Percentiles rank a stretch among this genome's conserved stretches.
These are phyloP conservation scores for Eupithecia vulgata DNA, from an alignment of 2,888 invertebrate genomes.

Conservation along the genomic window DNA sequence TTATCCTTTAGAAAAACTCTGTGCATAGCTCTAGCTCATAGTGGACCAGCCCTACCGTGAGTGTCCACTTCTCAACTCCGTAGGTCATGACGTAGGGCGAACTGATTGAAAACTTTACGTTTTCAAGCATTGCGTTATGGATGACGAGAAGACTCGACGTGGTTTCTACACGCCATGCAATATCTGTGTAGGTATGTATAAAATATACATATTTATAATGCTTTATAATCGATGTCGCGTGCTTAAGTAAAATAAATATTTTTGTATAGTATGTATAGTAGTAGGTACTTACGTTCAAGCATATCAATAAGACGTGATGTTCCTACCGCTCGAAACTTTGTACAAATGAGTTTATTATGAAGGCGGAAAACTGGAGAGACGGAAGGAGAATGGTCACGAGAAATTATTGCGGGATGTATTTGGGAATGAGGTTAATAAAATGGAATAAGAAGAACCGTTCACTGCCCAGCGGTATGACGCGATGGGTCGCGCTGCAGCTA, in stretches of 20 bases:
- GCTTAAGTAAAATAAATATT: background rate
- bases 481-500: too few species aligned
- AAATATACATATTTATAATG: background rate
- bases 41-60: too few species aligned
- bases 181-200: background rate
- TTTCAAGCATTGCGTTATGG: too few species aligned
- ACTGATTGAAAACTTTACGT: too few species aligned
- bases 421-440: background rate
- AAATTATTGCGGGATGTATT: background rate
- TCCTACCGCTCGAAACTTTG: constrained; percentile 16
- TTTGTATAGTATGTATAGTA: too few species aligned
- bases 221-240: too few species aligned
- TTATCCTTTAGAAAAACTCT: too few species aligned
- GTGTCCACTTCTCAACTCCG: too few species aligned
- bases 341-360: constrained; percentile 27
- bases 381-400: constrained; percentile 4
- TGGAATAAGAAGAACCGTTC: background rate
- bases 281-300: background rate
- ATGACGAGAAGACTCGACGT: too few species aligned
- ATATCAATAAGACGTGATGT: background rate
- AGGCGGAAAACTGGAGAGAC: constrained; percentile 13
- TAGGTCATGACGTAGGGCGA: too few species aligned
- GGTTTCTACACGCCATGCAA: background rate
- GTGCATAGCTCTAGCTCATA: too few species aligned
- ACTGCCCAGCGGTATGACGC: too few species aligned